Conservation (phyloP, 2,113 vertebrate genomes). For the Tetraodon nigroviridis region DNA sequence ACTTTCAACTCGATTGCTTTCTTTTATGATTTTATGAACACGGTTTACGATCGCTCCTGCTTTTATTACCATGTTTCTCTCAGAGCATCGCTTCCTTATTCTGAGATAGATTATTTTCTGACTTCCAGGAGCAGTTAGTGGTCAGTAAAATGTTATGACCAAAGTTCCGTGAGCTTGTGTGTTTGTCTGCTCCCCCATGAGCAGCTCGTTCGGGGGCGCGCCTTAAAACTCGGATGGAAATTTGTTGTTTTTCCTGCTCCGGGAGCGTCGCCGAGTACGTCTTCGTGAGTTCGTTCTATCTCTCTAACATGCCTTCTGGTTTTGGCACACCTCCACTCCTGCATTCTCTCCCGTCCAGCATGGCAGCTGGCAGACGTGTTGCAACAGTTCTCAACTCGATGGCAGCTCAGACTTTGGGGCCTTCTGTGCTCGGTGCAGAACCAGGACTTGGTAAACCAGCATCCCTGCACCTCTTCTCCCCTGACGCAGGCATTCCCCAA, state of each 20-base stretch:
- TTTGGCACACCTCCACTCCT: slow-evolving; percentile 14
- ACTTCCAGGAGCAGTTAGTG: slow-evolving; percentile 63
- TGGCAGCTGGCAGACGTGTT: slow-evolving; percentile 35
- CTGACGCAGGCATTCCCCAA: slow-evolving; percentile 26
- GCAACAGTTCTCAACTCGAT: slow-evolving; percentile 27
- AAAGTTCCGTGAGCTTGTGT: slow-evolving; percentile 9
- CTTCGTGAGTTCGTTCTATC: slow-evolving; percentile 38
- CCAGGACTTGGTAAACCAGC: slow-evolving; percentile 2
- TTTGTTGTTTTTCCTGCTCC: slow-evolving; percentile 8
- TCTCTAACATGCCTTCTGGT: slow-evolving; percentile 24
- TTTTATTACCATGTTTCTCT: slow-evolving; percentile 54
- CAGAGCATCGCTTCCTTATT: slow-evolving; percentile 53
- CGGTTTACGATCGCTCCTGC: slow-evolving; percentile 54
- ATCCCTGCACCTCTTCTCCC: background rate
- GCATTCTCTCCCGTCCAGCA: slow-evolving; percentile 4
- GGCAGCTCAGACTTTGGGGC: slow-evolving; percentile 9
- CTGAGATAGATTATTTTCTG: slow-evolving; percentile 48
- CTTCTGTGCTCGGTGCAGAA: background rate
- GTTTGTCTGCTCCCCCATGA: slow-evolving; percentile 18
- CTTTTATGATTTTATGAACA: slow-evolving; percentile 59
- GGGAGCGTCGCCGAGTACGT: slow-evolving; percentile 34
- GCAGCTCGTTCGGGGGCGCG: slow-evolving; percentile 15
- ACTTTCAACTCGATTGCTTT: slow-evolving; percentile 38
- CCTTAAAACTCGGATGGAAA: slow-evolving; percentile 39
- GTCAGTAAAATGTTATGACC: slow-evolving; percentile 57